Base-by-base conservation (phyloP, 2,797 vertebrate genomes). In the Poliocrania exsul region DNA sequence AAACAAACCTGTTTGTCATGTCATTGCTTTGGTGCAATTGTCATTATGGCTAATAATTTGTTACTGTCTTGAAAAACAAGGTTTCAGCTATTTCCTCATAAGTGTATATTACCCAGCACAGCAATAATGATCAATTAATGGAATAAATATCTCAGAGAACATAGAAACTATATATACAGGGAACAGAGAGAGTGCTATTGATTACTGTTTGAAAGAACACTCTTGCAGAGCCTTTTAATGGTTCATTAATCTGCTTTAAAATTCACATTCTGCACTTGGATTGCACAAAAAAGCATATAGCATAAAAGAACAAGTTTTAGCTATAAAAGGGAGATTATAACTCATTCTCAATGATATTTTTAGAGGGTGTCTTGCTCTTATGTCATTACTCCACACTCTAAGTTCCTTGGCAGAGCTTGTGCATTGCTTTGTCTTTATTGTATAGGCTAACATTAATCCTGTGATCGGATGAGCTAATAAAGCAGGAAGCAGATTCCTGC, bases 171-270 rank as follows among this genome's bases (percentile, higher is more conserved):
- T 82, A 92, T 77, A 96, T 86, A 90, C 78, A 96, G 56, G 66
- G 82, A 88, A 58, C 49, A 85, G 90, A 97, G 67, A 92, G 70
- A 65, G 71, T 85, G 81, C 74, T 96, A 95, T 96, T 93, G 95
- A 97, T 97, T 97, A 81, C 93, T 95, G 46, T 94, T 95, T 92
- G 93, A 96, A 86, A 95, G 84, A 95, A 93, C 71, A 91, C 69
- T 96, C 87, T 97, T 92, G 61, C 77, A 78, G 54, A 97, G 75
- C 62, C 70, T 95, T 87, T 97, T 97, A 97, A 97, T 96, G 93
- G 96, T 87, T 97, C 96, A 97, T 97, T 97, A 97, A 97, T 97
- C 92, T 97, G 92, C 93, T 97, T 98, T 97, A 96, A 96, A 96
- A 97, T 97, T 97, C 95, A 93, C 64, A 94, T 88, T 92, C 81